Evolutionary conservation across 2,888 invertebrate genomes (phyloP), one percentile per base, ranked within the genome.

Genomic region (Apodemia hepburni): DNA sequence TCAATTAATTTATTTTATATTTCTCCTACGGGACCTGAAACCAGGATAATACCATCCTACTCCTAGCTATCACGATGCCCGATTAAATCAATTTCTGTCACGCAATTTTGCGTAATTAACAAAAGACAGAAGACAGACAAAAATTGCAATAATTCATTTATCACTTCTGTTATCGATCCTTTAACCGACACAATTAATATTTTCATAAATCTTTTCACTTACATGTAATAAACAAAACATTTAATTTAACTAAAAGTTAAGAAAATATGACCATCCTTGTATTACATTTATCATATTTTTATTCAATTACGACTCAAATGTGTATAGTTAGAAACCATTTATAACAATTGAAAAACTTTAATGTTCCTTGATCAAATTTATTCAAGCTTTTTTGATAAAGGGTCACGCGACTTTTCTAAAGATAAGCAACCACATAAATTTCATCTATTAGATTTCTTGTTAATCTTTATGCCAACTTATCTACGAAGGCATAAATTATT

Each of bases 351-450:
- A 74, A 75, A 73, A 72, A 69, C 71, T 69, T 71, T 78, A 80
- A 84, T 80, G 74, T 72, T 71, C 72, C 71, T 68, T 80, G 79
- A 85, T 84, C 75, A 79, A 78, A 78, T 85, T 81, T 76, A 75
- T 79, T 80, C 79, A 76, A 73, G 80, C 76, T 74, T 74, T 77
- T 78, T 75, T 69, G 76, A 78, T 73, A 75, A 77, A 72, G 66
- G 70, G 87, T 67, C 90, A 88, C 90, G 87, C 75, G 88, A 70
- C 82, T 75, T 69, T 72, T 65, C 75, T 81, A 75, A 70, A 73
- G 87, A 89, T 88, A 85, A 81, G 76, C 68, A 72, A 73, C 38
- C 76, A 71, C 81, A 87, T 87, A 84, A 85, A 87, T 87, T 80
- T 74, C 75, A 72, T 76, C 79, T 84, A 85, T 86, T 85, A 79